Conservation (phyloP, 2,113 vertebrate species). For the Onychostoma macrolepis region DNA sequence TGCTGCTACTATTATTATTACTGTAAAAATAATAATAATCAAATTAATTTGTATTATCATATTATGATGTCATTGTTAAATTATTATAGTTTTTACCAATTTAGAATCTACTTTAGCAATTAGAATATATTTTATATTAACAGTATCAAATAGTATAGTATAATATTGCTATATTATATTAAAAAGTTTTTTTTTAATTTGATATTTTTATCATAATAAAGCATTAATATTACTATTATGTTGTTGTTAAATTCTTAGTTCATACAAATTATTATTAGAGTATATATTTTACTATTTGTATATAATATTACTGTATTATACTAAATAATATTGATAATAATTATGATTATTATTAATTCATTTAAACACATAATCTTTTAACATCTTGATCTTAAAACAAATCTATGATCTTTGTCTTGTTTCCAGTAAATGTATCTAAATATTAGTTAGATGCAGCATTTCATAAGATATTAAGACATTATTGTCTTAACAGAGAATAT, state of each 20-base stretch:
- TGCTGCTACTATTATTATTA: not conserved
- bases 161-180: not conserved
- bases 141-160: too few relatives aligned
- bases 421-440: not conserved
- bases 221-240: too few relatives aligned
- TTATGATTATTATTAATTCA: not conserved
- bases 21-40: not conserved
- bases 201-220: too few relatives aligned
- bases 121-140: not conserved
- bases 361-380: too few relatives aligned
- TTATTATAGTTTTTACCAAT: not conserved
- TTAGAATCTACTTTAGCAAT: not conserved
- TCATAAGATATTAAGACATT: not conserved
- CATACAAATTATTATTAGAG: not conserved
- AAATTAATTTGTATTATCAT: too few relatives aligned
- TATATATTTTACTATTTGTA: not conserved
- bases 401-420: not conserved
- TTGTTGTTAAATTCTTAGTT: not conserved
- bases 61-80: not conserved
- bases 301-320: not conserved
- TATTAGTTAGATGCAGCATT: not conserved
- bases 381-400: too few relatives aligned
- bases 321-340: not conserved
- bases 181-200: not conserved
- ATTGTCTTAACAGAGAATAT: too few relatives aligned